Conservation (phyloP, 2,797 vertebrate genomes). For the Oreonectes daqikongensis region DNA sequence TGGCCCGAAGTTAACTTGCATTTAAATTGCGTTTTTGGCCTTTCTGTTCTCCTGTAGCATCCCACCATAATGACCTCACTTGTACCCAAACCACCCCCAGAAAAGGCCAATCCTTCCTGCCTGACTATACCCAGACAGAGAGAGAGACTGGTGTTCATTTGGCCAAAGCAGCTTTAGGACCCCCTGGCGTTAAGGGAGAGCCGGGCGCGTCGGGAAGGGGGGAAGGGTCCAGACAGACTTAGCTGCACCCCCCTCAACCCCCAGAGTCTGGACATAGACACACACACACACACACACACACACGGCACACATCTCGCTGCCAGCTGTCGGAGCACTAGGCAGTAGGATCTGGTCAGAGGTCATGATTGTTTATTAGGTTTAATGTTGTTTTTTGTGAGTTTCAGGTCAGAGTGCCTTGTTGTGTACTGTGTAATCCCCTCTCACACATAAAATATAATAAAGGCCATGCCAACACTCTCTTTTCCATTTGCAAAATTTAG, state of each 20-base stretch:
- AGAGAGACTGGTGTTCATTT: slow-evolving; percentile 28
- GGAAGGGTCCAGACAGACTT: slow-evolving; percentile 59
- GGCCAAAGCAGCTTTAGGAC: slow-evolving; percentile 52
- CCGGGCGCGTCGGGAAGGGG: slow-evolving; percentile 39
- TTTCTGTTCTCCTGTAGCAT: slow-evolving; percentile 6
- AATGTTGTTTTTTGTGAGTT: slow-evolving; percentile 36
- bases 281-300: slow-evolving; percentile 24
- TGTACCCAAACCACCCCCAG: slow-evolving; percentile 1
- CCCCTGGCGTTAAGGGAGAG: slow-evolving; percentile 50
- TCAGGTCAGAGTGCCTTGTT: slow-evolving; percentile 39
- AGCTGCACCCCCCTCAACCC: slow-evolving; percentile 41
- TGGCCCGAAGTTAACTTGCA: no score
- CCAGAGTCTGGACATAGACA: slow-evolving; percentile 38
- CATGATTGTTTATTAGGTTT: slow-evolving; percentile 47
- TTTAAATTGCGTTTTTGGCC: slow-evolving; percentile 25
- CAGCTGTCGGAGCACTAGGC: slow-evolving; percentile 43
- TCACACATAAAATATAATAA: slow-evolving; percentile 29
- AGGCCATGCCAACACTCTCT: slow-evolving; percentile 8
- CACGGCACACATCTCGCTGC: slow-evolving; percentile 17
- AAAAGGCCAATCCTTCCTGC: background rate
- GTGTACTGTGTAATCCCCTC: slow-evolving; percentile 18
- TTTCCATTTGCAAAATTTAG: background rate
- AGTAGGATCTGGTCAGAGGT: slow-evolving; percentile 46
- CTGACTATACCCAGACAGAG: slow-evolving; percentile 23
- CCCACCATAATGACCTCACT: slow-evolving; percentile 20